A percentile compares a stretch with the other conserved stretches of the same genome.
phyloP scores from a whole-genome alignment of 2,797 vertebrate species.

The Spheniscus humboldti region DNA sequence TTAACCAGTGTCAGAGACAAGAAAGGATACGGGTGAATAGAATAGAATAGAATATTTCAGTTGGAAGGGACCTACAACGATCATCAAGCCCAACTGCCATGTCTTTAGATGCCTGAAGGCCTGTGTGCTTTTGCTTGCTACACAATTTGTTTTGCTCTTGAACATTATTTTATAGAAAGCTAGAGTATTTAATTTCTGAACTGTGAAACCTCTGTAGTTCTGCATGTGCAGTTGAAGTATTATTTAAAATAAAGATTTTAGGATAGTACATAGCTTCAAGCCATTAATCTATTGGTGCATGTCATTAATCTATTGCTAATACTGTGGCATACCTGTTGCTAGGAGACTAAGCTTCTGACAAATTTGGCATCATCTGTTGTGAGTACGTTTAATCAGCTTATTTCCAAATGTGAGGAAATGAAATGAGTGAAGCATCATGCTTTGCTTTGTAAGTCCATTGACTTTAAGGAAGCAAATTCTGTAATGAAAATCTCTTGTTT shows the following conservation, averaged over 20 bases:
- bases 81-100: neutral
- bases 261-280: neutral
- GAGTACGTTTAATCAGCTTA: slow-evolving; percentile 84
- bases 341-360: slow-evolving; percentile 85
- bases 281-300: slow-evolving; percentile 26
- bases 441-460: neutral
- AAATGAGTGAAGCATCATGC: neutral
- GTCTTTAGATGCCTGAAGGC: neutral
- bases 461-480: slow-evolving; percentile 1
- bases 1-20: neutral
- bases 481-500: neutral
- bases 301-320: slow-evolving; percentile 43
- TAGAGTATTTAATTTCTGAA: neutral
- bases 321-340: slow-evolving; percentile 81
- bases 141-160: neutral
- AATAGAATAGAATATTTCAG: neutral
- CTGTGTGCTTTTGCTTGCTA: neutral
- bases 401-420: slow-evolving; percentile 73
- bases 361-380: slow-evolving; percentile 80
- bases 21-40: neutral
- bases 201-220: neutral
- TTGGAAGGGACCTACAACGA: neutral
- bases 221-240: neutral
- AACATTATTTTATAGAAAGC: neutral
- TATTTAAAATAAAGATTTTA: neutral